Percentiles rank a stretch among this genome's conserved stretches.
Evolutionary conservation across 1,140 invertebrate genomes (phyloP).

Genomic region (Drosophila santomea): DNA sequence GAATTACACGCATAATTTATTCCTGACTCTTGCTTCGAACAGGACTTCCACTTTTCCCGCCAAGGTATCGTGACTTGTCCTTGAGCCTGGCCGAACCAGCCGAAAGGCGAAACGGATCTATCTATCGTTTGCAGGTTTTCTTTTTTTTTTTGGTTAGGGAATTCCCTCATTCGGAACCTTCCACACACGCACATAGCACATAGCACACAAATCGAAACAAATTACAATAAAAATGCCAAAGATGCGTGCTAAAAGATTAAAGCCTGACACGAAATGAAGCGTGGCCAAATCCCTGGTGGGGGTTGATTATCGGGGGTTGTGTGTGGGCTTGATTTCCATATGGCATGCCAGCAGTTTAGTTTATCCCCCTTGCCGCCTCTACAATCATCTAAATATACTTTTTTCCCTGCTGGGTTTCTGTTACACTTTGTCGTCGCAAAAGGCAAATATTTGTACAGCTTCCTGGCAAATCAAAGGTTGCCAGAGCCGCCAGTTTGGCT

Average conservation of each 20-base stretch:
- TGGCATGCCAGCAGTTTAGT: slow-evolving; percentile 49
- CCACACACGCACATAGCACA: slow-evolving; percentile 24
- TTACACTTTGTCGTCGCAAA: slow-evolving; percentile 50
- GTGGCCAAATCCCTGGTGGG: slow-evolving; percentile 30
- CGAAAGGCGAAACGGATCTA: neutral
- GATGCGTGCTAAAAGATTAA: slow-evolving; percentile 82
- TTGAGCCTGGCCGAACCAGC: slow-evolving; percentile 3
- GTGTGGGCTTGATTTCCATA: slow-evolving; percentile 61
- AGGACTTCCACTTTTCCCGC: slow-evolving; percentile 3
- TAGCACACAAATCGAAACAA: slow-evolving; percentile 68
- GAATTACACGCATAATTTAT: slow-evolving; percentile 84
- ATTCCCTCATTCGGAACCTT: slow-evolving; percentile 11
- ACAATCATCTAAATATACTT: slow-evolving; percentile 13
- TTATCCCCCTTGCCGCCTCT: neutral
- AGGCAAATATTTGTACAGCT: slow-evolving; percentile 81
- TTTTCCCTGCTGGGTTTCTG: slow-evolving; percentile 21
- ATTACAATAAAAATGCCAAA: slow-evolving; percentile 83
- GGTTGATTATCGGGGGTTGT: slow-evolving; percentile 10
- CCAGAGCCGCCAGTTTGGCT: slow-evolving; percentile 9
- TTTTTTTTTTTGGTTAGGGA: slow-evolving; percentile 25
- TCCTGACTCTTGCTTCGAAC: too few relatives aligned
- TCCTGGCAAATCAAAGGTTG: slow-evolving; percentile 74
- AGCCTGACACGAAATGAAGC: slow-evolving; percentile 78
- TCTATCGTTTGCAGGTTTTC: neutral
- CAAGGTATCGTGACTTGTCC: slow-evolving; percentile 41